These are phyloP conservation scores for Ovis canadensis DNA, from an alignment of 2,113 vertebrate species.

Conservation along the genomic window DNA sequence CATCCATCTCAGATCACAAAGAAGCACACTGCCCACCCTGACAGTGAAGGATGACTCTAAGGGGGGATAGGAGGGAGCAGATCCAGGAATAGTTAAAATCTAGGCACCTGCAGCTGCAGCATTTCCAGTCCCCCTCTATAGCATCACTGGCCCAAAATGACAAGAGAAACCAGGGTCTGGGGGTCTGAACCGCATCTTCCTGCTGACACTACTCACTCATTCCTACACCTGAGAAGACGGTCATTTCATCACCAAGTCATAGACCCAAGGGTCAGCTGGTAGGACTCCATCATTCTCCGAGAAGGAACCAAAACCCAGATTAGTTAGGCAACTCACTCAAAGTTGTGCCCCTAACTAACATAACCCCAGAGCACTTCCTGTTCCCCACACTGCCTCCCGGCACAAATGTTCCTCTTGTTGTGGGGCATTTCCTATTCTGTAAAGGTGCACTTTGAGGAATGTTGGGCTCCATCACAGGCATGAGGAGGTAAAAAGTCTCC, in stretches of 20 bases:
- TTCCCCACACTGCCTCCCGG: background rate
- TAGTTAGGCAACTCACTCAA: background rate
- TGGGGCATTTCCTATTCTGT: background rate
- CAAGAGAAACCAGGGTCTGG: background rate
- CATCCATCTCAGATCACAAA: background rate
- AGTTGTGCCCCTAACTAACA: background rate
- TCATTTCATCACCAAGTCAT: background rate
- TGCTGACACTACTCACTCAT: background rate
- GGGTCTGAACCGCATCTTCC: background rate
- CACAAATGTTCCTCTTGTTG: background rate
- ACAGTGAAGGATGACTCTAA: background rate
- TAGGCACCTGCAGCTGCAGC: background rate
- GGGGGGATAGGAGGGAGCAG: background rate
- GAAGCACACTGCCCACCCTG: background rate
- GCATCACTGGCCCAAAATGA: background rate
- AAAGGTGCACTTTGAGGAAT: background rate
- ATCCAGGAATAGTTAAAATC: background rate
- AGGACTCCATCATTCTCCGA: background rate
- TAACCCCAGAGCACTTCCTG: background rate
- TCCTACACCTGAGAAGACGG: background rate
- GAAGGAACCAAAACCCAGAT: background rate
- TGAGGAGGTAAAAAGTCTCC: background rate
- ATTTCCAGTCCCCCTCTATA: background rate
- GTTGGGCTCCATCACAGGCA: background rate
- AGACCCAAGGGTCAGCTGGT: background rate